Evolutionary conservation across 2,888 invertebrate genomes (phyloP), one percentile per base, ranked within the genome.

Genomic region (Notocelia uddmanniana): DNA sequence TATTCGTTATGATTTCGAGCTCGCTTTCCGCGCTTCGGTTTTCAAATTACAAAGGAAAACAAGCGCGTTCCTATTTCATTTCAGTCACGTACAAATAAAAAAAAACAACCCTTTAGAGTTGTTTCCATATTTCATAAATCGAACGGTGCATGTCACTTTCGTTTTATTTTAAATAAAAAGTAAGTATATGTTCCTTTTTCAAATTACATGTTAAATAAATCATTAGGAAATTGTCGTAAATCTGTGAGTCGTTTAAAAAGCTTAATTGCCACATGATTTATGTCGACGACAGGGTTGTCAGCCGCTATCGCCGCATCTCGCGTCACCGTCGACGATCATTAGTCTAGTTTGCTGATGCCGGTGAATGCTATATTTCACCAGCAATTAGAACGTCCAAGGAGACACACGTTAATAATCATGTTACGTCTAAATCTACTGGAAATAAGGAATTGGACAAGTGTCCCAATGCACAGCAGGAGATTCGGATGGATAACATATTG

Each of bases 1-100:
- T 89, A 83, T 84, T 85, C 83, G 84, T 86, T 89, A 88, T 88
- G 88, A 89, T 87, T 83, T 85, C 79, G 80, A 78, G 80, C 80
- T 79, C 80, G 77, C 77, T 75, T 75, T 77, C 75, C 75, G 75
- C 68, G 37, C 67, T 58, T 63, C 57, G 69, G 59, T 67, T 68
- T 72, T 72, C 67, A 72, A 68, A 72, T 72, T 72, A 55, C 45
- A 45, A 23, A 52, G 54, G 66, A 71, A 69, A 66, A 66, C 50
- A 41, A 50, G 50, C 54, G 45, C 59, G 50, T 71, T 71, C 59
- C 66, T 41, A 59, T 66, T 66, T 64, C 37, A 70, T 57, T 67
- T 55, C n/a, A 54, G 52, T 37, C 37, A 64, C 63, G 50, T 52
- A 8, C 34, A 34, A 19, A 15, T 63, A 34, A 52, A 63, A 52